Evolutionary conservation across 1,140 invertebrate genomes (phyloP).

Genomic region (Philopotamus ludificatus): DNA sequence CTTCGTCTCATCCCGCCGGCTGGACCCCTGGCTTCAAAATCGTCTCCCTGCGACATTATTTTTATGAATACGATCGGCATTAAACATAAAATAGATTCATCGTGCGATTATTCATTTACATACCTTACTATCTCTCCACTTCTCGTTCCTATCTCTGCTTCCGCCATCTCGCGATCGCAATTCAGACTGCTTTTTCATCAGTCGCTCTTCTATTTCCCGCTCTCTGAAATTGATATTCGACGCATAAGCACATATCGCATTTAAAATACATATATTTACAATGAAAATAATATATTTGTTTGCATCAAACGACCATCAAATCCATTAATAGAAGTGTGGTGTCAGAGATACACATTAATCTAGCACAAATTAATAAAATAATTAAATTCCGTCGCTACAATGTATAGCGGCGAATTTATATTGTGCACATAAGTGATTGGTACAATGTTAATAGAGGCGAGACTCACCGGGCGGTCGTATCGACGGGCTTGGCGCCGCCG

Average conservation of each 20-base stretch:
- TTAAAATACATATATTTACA: background rate
- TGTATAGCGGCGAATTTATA: too few relatives aligned
- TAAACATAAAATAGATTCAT: constrained; percentile 42
- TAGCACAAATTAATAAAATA: constrained; percentile 31
- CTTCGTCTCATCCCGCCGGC: background rate
- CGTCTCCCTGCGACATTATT: too few relatives aligned
- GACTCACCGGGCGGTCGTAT: constrained; percentile 73
- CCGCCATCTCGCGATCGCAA: constrained; percentile 50
- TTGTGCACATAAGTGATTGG: too few relatives aligned
- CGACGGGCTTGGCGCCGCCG: constrained; percentile 89
- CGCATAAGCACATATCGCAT: background rate
- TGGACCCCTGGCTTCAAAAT: background rate
- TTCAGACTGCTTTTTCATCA: constrained; percentile 48
- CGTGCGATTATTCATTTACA: too few relatives aligned
- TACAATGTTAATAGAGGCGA: background rate
- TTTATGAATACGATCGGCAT: background rate
- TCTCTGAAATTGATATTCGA: constrained; percentile 45
- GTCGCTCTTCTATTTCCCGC: constrained; percentile 55
- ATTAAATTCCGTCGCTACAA: too few relatives aligned
- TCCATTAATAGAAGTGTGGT: constrained; percentile 25
- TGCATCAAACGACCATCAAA: constrained; percentile 36
- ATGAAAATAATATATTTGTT: constrained; percentile 9
- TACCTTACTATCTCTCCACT: constrained; percentile 44
- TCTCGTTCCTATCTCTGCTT: constrained; percentile 50
- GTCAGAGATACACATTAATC: constrained; percentile 33